Conservation (phyloP, 2,797 vertebrate genomes). For the Halcyon smyrnensis region DNA sequence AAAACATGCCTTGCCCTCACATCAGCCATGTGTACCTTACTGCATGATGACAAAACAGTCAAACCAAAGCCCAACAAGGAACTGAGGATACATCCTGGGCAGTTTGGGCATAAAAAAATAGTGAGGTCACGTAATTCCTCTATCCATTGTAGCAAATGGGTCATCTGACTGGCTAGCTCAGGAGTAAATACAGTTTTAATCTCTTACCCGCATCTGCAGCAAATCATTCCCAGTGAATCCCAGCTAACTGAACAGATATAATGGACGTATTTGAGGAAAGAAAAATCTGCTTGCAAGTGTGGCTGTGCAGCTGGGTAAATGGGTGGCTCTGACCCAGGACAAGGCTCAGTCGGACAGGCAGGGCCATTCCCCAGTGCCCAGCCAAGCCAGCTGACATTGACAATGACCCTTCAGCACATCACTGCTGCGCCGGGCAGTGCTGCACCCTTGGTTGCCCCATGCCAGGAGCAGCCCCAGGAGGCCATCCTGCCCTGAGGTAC, state of each 20-base stretch:
- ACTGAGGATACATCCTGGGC: neutral
- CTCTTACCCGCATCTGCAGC: neutral
- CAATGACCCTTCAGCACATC: no score
- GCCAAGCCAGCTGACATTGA: neutral
- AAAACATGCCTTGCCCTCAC: neutral
- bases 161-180: neutral
- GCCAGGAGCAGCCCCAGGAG: neutral
- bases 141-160: neutral
- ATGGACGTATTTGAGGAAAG: neutral
- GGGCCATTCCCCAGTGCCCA: neutral
- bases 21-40: neutral
- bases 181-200: constrained; percentile 11
- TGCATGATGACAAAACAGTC: neutral
- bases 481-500: neutral
- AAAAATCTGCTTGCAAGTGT: neutral
- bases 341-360: neutral
- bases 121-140: neutral
- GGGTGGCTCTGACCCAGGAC: neutral
- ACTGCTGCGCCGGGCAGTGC: neutral
- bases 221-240: neutral
- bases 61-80: neutral
- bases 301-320: neutral
- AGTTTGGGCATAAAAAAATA: neutral
- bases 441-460: no score
- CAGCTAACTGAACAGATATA: neutral